Conservation (phyloP, 2,797 vertebrate species). For the Semaprochilodus insignis region DNA sequence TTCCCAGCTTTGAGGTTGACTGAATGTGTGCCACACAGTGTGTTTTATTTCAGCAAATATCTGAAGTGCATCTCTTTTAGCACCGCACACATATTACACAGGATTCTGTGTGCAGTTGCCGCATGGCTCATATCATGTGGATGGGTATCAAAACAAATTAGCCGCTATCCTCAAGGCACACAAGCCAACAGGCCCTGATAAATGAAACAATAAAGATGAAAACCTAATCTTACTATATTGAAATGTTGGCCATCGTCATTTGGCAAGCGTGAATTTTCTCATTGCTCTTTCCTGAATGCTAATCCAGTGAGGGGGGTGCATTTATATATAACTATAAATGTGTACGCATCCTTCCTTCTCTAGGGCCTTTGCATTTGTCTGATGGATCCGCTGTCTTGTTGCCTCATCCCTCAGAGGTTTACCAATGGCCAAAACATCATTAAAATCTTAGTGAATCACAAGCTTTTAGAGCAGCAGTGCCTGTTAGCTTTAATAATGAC, state of each 20-base stretch:
- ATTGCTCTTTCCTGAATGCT: conserved; percentile 47
- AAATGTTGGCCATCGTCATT: conserved; percentile 58
- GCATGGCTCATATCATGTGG: conserved; percentile 19
- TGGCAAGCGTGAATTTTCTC: conserved; percentile 48
- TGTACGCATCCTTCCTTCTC: conserved; percentile 46
- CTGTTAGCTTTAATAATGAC: conserved; percentile 49
- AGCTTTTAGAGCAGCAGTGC: conserved; percentile 33
- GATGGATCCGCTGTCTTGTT: conserved; percentile 59
- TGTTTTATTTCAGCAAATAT: conserved; percentile 17
- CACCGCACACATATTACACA: conserved; percentile 19
- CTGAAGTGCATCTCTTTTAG: conserved; percentile 8
- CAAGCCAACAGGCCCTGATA: conserved; percentile 52
- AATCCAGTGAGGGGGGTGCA: conserved; percentile 38
- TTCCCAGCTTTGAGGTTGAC: background rate
- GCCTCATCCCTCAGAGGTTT: conserved; percentile 50
- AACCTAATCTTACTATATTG: conserved; percentile 59
- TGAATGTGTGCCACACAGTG: background rate
- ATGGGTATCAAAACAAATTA: conserved; percentile 55
- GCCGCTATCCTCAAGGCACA: conserved; percentile 44
- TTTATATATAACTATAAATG: conserved; percentile 42
- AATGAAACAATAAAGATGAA: conserved; percentile 61
- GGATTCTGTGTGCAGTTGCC: conserved; percentile 19
- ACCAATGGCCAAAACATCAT: conserved; percentile 58
- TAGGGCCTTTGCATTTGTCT: conserved; percentile 45
- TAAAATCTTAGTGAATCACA: conserved; percentile 57